Conservation (phyloP, 2,797 vertebrate genomes). For the Vipera latastei region DNA sequence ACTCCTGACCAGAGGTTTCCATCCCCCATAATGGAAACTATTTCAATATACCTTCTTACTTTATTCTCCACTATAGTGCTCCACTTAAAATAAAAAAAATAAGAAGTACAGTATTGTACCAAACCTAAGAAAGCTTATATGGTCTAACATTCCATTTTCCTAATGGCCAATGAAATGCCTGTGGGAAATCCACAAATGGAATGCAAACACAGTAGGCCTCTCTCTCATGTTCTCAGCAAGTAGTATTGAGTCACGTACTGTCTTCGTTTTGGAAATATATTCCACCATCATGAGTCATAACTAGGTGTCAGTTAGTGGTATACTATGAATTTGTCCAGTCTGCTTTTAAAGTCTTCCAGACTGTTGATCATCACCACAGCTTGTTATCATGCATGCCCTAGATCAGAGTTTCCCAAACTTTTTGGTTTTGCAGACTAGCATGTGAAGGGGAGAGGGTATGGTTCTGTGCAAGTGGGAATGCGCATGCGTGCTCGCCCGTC, state of each 20-base stretch:
- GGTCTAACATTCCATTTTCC: neutral
- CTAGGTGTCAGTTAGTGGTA: neutral
- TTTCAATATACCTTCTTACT: neutral
- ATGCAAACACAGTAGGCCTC: neutral
- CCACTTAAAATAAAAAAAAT: neutral
- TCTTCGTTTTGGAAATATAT: neutral
- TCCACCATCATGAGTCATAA: neutral
- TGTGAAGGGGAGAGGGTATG: neutral
- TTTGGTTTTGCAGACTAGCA: neutral
- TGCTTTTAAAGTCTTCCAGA: neutral
- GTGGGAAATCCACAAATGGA: neutral
- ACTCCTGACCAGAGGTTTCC: neutral
- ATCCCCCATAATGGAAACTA: neutral
- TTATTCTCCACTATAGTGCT: neutral
- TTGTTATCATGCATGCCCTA: neutral
- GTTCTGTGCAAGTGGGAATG: neutral
- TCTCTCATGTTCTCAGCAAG: neutral
- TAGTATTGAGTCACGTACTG: neutral
- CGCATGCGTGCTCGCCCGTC: fast-evolving
- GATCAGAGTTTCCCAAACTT: neutral
- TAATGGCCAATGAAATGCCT: neutral
- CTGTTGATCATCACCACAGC: neutral
- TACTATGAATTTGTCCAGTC: neutral
- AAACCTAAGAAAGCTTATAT: neutral
- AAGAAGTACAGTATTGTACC: neutral